A percentile compares a stretch with the other conserved stretches of the same genome.
These are phyloP conservation scores for Vidua chalybeata DNA, from an alignment of 2,113 vertebrate genomes.

Conservation along the genomic window DNA sequence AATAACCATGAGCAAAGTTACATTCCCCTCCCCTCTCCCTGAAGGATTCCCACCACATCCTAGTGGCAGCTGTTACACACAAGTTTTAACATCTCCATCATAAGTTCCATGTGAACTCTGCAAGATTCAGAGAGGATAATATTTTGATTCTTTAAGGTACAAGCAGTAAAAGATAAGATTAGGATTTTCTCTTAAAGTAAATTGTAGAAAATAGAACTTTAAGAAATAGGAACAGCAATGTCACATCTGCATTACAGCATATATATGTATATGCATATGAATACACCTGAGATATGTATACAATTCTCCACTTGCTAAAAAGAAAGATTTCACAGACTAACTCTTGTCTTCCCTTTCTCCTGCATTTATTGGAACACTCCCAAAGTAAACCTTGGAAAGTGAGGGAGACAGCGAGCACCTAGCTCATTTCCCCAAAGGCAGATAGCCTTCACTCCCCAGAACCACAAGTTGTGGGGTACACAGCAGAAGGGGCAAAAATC, in stretches of 20 bases:
- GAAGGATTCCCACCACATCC: neutral
- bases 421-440: neutral
- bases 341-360: neutral
- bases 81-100: neutral
- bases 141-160: neutral
- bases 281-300: fast-evolving
- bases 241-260: neutral
- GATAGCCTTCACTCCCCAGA: neutral
- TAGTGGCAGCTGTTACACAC: neutral
- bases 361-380: neutral
- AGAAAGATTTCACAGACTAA: neutral
- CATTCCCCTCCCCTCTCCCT: neutral
- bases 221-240: neutral
- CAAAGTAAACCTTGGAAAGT: neutral
- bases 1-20: conserved; percentile 33
- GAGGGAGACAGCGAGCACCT: neutral
- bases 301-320: neutral
- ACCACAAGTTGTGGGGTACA: neutral
- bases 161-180: neutral
- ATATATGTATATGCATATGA: fast-evolving
- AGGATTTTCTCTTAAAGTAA: neutral
- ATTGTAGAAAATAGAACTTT: neutral
- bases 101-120: neutral
- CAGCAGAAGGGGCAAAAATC: neutral
- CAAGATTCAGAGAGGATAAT: neutral